Conservation (phyloP, 2,797 vertebrate genomes). For the Anomalospiza imberbis region DNA sequence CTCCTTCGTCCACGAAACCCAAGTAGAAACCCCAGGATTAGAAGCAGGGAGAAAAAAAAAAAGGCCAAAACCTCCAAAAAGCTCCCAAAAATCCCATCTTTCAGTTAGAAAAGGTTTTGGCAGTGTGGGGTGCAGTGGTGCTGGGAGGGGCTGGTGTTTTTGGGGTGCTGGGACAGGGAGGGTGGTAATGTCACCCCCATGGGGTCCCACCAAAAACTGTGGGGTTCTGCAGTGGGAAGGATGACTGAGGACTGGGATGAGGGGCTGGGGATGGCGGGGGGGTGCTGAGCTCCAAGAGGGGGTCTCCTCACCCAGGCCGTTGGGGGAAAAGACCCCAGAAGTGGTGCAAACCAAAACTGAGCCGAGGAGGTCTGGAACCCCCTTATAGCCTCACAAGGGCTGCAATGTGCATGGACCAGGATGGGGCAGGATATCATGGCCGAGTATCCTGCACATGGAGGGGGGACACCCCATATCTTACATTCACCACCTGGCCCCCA, state of each 20-base stretch:
- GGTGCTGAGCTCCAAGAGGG: background rate
- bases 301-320: background rate
- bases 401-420: background rate
- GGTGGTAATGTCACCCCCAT: background rate
- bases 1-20: background rate
- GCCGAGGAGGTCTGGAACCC: accelerated
- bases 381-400: accelerated
- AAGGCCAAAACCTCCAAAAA: background rate
- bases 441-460: background rate
- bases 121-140: accelerated
- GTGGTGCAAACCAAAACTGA: background rate
- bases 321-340: background rate
- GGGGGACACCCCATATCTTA: background rate
- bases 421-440: background rate
- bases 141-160: background rate
- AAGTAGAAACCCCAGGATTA: background rate
- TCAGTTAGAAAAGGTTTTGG: background rate
- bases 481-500: background rate
- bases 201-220: background rate
- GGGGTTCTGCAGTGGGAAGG: background rate
- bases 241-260: background rate
- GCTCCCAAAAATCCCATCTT: background rate
- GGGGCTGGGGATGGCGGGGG: background rate
- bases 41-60: background rate
- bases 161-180: background rate